phyloP scores from a whole-genome alignment of 1,140 invertebrate species.

The Drosophila lacertosa region DNA sequence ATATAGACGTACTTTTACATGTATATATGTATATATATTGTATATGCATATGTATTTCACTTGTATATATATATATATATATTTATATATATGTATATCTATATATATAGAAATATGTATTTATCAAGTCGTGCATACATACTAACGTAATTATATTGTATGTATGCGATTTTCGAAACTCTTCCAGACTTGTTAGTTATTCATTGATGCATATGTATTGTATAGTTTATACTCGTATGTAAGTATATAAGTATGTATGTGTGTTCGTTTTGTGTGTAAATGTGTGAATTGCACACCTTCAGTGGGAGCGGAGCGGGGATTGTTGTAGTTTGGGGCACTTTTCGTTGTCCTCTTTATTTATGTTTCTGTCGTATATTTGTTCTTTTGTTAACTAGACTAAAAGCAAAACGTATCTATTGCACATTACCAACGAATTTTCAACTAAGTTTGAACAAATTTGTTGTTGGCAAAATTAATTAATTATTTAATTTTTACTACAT shows the following conservation, averaged over 20 bases:
- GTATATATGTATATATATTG: conserved; percentile 72
- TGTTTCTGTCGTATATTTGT: background rate
- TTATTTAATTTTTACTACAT: conserved; percentile 48
- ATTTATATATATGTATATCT: conserved; percentile 64
- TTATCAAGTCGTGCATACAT: conserved; percentile 31
- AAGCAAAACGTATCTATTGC: conserved; percentile 69
- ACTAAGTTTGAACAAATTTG: conserved; percentile 52
- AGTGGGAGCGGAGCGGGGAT: conserved; percentile 3
- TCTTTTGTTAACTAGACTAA: conserved; percentile 56
- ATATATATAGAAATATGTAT: conserved; percentile 39
- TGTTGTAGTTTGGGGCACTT: conserved; percentile 2
- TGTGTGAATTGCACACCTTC: conserved; percentile 14
- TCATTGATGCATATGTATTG: conserved; percentile 27
- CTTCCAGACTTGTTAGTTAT: conserved; percentile 38
- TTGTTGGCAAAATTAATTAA: conserved; percentile 25
- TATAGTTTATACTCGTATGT: conserved; percentile 15
- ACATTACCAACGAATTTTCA: conserved; percentile 58
- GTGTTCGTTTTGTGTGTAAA: conserved; percentile 10
- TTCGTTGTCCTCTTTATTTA: conserved; percentile 45
- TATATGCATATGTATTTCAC: conserved; percentile 70
- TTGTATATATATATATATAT: conserved; percentile 56
- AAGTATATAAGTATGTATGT: conserved; percentile 22
- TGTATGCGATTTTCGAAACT: conserved; percentile 15
- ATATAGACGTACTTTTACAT: conserved; percentile 61
- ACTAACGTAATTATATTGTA: too few relatives aligned